phyloP scores from a whole-genome alignment of 1,140 invertebrate species.

The Ceratina calcarata region DNA sequence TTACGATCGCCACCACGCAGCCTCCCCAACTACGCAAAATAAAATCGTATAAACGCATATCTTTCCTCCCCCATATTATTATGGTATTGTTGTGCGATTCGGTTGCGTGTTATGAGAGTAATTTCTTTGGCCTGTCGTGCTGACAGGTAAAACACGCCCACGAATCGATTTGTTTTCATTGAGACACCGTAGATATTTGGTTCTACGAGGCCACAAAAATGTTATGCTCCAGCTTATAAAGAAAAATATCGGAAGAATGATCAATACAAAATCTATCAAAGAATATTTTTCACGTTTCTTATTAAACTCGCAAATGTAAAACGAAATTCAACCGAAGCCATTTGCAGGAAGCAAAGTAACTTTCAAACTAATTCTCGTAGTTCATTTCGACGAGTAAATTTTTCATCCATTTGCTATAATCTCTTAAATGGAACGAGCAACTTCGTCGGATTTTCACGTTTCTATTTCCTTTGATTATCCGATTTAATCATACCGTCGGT shows the following conservation, averaged over 20 bases:
- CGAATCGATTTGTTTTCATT: constrained; percentile 22
- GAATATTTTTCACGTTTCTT: too few species aligned
- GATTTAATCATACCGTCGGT: too few species aligned
- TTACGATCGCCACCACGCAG: constrained; percentile 93
- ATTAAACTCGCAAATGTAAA: too few species aligned
- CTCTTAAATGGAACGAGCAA: too few species aligned
- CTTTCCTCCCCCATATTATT: neutral
- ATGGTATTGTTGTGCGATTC: neutral
- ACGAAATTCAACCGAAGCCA: too few species aligned
- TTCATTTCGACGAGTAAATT: too few species aligned
- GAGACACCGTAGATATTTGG: neutral
- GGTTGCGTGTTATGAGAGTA: constrained; percentile 15
- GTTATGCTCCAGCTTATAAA: neutral
- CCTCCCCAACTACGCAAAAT: constrained; percentile 92
- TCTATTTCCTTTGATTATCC: too few species aligned
- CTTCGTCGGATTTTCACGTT: too few species aligned
- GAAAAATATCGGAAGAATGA: neutral
- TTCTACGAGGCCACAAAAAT: neutral
- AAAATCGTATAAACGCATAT: neutral
- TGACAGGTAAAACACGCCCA: constrained; percentile 26
- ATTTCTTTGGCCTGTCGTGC: neutral
- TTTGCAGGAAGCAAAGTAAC: too few species aligned
- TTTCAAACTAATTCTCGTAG: too few species aligned
- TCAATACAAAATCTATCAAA: too few species aligned
- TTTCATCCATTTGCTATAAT: too few species aligned